Evolutionary conservation across 2,888 invertebrate genomes (phyloP), one percentile per base, ranked within the genome.

Genomic region (Heliconius hortense): DNA sequence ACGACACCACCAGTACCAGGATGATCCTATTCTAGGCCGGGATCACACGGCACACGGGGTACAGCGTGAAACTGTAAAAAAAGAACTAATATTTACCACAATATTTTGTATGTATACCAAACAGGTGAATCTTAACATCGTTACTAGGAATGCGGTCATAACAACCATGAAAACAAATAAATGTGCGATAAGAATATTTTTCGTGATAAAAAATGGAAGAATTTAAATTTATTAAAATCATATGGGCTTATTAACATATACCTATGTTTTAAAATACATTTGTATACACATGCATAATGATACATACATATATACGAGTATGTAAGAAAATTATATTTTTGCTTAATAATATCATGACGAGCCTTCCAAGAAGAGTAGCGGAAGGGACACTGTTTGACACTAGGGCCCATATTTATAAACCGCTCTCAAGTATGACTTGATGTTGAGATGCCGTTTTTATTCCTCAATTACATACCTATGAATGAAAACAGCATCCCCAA

Each of bases 81-180:
- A 28, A 2, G n/a, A 2, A 60, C 60, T 31, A 39, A 39, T 31
- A 31, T 31, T 63, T 8, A 13, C 7, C 28, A 31, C 10, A 35
- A 21, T 31, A 63, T 43, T 43, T 43, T 43, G 21, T 53, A 2
- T 53, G 21, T 53, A 68, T 15, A 68, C 4, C 11, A 68, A 4
- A 39, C 15, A 39, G 60, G n/a, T 68, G 21, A 28, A 13, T 56
- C n/a, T 31, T 15, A 31, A n/a, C 56, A n/a, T 56, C 13, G 31
- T 31, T 18, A 56, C 56, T 31, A 69, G 4, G 69, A 69, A 69
- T 69, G 69, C 69, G 69, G 69, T 24, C 69, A 69, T 35, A 69
- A 56, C 56, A 56, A n/a, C 53, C 69, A 56, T 56, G 69, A 56
- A 69, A 56, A 69, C 31, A 56, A 69, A 56, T 56, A 69, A 56